These are phyloP conservation scores for Zelleria hepariella DNA, from an alignment of 2,888 invertebrate genomes.

Conservation along the genomic window DNA sequence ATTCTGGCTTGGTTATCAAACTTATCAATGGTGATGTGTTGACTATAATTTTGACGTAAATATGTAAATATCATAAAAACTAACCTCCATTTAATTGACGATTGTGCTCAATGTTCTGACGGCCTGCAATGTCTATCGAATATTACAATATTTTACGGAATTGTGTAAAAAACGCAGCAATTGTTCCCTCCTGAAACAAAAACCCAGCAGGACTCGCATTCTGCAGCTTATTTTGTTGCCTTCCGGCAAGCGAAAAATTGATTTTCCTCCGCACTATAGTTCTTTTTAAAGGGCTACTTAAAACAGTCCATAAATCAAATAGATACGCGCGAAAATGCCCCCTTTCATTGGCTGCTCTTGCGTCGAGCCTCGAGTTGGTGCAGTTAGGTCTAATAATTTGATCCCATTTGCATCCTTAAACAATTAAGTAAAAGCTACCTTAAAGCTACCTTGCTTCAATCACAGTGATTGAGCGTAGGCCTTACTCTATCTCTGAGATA, in stretches of 20 bases:
- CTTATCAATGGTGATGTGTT: too few relatives aligned
- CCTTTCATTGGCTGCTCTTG: constrained; percentile 57
- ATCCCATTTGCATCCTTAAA: neutral
- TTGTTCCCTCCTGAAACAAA: neutral
- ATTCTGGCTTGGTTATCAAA: too few relatives aligned
- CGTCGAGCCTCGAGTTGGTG: constrained; percentile 7
- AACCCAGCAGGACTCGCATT: neutral
- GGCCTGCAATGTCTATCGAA: too few relatives aligned
- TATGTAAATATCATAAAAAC: too few relatives aligned
- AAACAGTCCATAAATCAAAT: constrained; percentile 62
- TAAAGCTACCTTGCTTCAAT: too few relatives aligned
- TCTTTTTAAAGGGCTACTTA: constrained; percentile 59
- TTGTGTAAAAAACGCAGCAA: neutral
- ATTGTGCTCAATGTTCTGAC: too few relatives aligned
- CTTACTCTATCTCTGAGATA: too few relatives aligned
- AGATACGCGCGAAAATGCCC: constrained; percentile 56
- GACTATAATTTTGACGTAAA: too few relatives aligned
- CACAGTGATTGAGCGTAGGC: too few relatives aligned
- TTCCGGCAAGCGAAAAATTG: constrained; percentile 28
- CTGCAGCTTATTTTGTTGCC: neutral
- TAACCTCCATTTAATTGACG: too few relatives aligned
- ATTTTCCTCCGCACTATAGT: constrained; percentile 38
- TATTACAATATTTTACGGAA: too few relatives aligned
- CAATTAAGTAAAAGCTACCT: neutral
- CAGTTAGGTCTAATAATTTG: neutral